Percentiles rank a stretch among this genome's conserved stretches.
Conservation (phyloP, 2,113 vertebrate genomes). For the Ranitomeya imitator region DNA sequence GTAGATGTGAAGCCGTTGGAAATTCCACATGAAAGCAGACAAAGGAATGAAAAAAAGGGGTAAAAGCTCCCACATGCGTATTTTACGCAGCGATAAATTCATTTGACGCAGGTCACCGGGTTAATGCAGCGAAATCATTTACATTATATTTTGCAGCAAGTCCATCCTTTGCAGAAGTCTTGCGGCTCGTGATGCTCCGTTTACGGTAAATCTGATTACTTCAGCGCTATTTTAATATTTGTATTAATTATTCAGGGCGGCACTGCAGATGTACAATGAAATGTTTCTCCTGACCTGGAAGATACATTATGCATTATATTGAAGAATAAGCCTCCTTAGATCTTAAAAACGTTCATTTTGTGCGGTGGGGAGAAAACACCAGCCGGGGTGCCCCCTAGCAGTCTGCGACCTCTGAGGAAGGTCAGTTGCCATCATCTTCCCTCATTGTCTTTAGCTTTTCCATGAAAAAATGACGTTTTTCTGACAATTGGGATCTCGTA, state of each 20-base stretch:
- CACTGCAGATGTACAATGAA: slow-evolving; percentile 35
- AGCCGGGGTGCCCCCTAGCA: no score
- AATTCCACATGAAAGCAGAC: neutral
- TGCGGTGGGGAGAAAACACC: no score
- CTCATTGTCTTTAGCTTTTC: neutral
- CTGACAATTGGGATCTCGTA: no score
- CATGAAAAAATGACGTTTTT: no score
- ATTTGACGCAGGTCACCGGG: slow-evolving; percentile 33
- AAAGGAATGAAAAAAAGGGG: neutral
- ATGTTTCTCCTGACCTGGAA: slow-evolving; percentile 19
- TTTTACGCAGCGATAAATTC: slow-evolving; percentile 26
- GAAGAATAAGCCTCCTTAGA: neutral
- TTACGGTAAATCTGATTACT: slow-evolving; percentile 44
- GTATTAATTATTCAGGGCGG: slow-evolving; percentile 52
- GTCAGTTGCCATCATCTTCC: neutral
- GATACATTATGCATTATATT: neutral
- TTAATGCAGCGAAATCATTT: slow-evolving; percentile 27
- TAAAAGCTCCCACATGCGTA: neutral
- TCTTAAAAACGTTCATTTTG: neutral
- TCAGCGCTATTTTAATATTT: slow-evolving; percentile 48
- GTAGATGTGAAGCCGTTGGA: neutral
- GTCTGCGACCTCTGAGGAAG: no score
- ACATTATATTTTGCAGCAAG: neutral
- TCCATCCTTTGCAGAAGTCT: neutral
- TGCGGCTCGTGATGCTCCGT: neutral